Conservation (phyloP, 2,888 invertebrate genomes). For the Temnothorax unifasciatus region DNA sequence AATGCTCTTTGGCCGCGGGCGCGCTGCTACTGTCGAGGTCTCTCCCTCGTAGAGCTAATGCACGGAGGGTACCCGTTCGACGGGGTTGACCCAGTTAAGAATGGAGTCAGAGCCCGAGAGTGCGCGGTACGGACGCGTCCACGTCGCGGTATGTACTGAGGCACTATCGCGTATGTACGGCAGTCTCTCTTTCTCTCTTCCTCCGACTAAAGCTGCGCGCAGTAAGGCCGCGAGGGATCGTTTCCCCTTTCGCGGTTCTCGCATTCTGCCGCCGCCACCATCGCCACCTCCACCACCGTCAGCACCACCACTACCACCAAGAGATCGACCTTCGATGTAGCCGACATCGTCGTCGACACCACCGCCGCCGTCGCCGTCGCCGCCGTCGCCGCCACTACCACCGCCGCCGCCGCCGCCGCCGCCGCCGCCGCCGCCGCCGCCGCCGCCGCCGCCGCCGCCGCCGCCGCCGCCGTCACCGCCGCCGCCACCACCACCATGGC, state of each 20-base stretch:
- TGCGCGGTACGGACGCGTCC: slow-evolving; percentile 77
- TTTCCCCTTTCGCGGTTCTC: slow-evolving; percentile 62
- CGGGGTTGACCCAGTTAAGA: slow-evolving; percentile 78
- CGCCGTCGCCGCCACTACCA: slow-evolving; percentile 10
- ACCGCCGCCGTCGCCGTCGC: slow-evolving; percentile 62
- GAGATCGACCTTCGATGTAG: slow-evolving; percentile 62
- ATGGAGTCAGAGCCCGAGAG: slow-evolving; percentile 72
- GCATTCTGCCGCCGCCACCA: slow-evolving; percentile 64
- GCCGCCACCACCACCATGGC: slow-evolving; percentile 3
- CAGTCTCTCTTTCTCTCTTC: slow-evolving; percentile 42
- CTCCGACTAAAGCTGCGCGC: slow-evolving; percentile 50
- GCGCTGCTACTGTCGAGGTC: slow-evolving; percentile 69
- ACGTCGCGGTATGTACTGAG: slow-evolving; percentile 76
- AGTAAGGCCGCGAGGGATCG: slow-evolving; percentile 48
- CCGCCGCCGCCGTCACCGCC: neutral
- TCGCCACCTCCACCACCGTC: slow-evolving; percentile 30
- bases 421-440: neutral
- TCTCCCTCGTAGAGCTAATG: slow-evolving; percentile 61
- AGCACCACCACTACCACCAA: slow-evolving; percentile 19
- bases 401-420: neutral
- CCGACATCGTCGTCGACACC: slow-evolving; percentile 19
- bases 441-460: neutral
- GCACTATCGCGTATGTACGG: slow-evolving; percentile 46
- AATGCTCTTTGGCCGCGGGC: slow-evolving; percentile 60
- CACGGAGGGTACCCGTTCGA: slow-evolving; percentile 71